Evolutionary conservation across 1,140 invertebrate species (phyloP).

Genomic region (Pectinophora gossypiella): DNA sequence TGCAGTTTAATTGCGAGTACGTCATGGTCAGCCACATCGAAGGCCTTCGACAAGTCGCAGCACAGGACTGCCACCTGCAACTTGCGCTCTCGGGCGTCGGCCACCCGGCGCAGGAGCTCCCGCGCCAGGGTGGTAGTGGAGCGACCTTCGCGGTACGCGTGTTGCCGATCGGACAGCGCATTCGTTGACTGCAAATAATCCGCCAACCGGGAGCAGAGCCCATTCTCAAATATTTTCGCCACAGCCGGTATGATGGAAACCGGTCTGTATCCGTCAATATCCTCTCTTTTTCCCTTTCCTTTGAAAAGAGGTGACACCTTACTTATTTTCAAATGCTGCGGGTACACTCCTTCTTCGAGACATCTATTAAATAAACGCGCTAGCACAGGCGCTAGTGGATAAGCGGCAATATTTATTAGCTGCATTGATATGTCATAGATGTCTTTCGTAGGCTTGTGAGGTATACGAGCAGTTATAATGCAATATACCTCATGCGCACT

Average conservation of each 20-base stretch:
- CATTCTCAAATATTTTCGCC: neutral
- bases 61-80: slow-evolving; percentile 1
- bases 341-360: neutral
- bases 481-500: neutral
- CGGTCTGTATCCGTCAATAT: slow-evolving; percentile 2
- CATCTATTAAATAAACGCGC: neutral
- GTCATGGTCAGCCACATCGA: neutral
- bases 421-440: neutral
- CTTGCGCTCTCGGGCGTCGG: neutral
- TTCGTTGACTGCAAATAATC: neutral
- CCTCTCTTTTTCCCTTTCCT: slow-evolving; percentile 1
- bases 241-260: neutral
- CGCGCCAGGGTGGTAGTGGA: neutral
- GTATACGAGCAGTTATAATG: neutral
- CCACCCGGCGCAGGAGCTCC: neutral
- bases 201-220: neutral
- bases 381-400: neutral
- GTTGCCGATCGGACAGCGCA: neutral
- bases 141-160: neutral
- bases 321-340: neutral
- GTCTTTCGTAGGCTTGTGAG: neutral
- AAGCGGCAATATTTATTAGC: neutral
- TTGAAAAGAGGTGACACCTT: slow-evolving; percentile 2
- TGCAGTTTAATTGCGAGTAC: neutral
- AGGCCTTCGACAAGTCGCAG: slow-evolving; percentile 2